A percentile compares a stretch with the other conserved stretches of the same genome.
phyloP scores from a whole-genome alignment of 2,113 vertebrate genomes.

The Pseudorasbora parva region DNA sequence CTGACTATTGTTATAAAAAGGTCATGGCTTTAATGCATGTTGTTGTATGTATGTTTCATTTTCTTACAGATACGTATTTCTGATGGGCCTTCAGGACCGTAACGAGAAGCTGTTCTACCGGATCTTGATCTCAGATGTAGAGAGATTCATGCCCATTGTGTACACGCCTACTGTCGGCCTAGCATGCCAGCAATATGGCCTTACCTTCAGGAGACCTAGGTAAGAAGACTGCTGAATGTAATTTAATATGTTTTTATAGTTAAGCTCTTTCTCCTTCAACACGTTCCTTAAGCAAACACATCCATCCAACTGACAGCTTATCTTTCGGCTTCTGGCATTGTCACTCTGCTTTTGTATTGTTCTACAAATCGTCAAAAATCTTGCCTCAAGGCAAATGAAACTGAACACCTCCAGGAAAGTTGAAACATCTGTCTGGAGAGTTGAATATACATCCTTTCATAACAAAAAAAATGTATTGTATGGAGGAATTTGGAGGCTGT shows the following conservation, averaged over 20 bases:
- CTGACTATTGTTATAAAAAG: neutral
- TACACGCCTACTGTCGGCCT: constrained; percentile 96
- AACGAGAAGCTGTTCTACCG: constrained; percentile 98
- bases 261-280: constrained; percentile 13
- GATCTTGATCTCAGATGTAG: constrained; percentile 86
- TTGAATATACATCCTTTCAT: constrained; percentile 17
- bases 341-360: neutral
- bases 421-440: constrained; percentile 30
- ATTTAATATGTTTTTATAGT: constrained; percentile 20
- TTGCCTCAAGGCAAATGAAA: constrained; percentile 33
- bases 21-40: neutral
- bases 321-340: constrained; percentile 4
- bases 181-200: constrained; percentile 93
- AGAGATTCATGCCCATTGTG: constrained; percentile 96
- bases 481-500: neutral
- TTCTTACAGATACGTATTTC: constrained; percentile 86
- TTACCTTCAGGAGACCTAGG: constrained; percentile 92
- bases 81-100: constrained; percentile 94
- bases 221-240: constrained; percentile 64
- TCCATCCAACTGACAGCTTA: neutral
- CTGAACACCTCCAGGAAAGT: constrained; percentile 20
- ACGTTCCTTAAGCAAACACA: constrained; percentile 5
- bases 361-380: neutral
- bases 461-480: constrained; percentile 17
- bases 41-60: neutral